Conservation (phyloP, 2,888 invertebrate genomes). For the Hanleya hanleyi region DNA sequence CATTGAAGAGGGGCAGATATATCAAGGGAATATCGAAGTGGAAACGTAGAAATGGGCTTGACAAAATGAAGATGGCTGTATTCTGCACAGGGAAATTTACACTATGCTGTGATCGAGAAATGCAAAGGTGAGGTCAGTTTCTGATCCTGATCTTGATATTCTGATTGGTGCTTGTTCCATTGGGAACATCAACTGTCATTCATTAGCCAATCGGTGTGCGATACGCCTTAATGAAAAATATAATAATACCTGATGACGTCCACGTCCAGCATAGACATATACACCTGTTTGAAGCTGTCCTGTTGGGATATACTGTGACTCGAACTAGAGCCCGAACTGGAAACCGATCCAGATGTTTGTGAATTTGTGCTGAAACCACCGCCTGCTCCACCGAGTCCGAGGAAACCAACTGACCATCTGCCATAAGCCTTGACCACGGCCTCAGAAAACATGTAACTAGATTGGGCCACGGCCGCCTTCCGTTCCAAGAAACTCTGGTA, state of each 20-base stretch:
- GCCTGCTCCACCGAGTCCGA: background rate
- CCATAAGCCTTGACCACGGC: slow-evolving; percentile 1
- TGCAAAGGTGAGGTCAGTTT: too few species aligned
- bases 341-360: background rate
- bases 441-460: slow-evolving; percentile 23
- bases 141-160: too few species aligned
- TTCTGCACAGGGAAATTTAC: too few species aligned
- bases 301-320: background rate
- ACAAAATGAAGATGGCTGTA: too few species aligned
- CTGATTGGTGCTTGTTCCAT: too few species aligned
- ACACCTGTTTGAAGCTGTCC: slow-evolving; percentile 4
- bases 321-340: background rate
- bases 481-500: slow-evolving; percentile 18
- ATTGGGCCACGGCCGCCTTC: slow-evolving; percentile 23
- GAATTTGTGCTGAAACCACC: background rate
- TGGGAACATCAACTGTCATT: too few species aligned
- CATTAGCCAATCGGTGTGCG: too few species aligned
- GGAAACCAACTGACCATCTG: background rate
- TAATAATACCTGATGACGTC: slow-evolving; percentile 17
- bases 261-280: slow-evolving; percentile 9
- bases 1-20: too few species aligned
- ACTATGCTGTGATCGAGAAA: too few species aligned
- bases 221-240: too few species aligned
- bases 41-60: too few species aligned
- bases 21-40: too few species aligned